Conservation (phyloP, 2,113 vertebrate species). For the Thalassoma bifasciatum region DNA sequence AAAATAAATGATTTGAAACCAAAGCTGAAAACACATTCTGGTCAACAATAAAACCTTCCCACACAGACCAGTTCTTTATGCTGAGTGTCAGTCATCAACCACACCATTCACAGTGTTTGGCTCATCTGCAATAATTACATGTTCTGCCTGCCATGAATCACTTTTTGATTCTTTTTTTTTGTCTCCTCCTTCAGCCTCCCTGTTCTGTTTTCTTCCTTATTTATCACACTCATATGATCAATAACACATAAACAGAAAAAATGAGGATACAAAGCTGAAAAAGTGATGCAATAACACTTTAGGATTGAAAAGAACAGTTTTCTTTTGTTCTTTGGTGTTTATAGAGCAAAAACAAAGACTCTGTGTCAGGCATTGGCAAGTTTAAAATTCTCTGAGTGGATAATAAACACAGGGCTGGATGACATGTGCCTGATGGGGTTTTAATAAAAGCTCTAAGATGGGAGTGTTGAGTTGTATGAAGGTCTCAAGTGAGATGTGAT, state of each 20-base stretch:
- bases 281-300: neutral
- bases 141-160: conserved; percentile 37
- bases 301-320: conserved; percentile 21
- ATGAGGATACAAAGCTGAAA: conserved; percentile 29
- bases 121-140: conserved; percentile 49
- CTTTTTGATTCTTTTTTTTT: conserved; percentile 25
- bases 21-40: conserved; percentile 19
- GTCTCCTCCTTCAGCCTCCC: neutral
- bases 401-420: conserved; percentile 54
- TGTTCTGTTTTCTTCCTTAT: conserved; percentile 8
- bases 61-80: conserved; percentile 16
- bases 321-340: conserved; percentile 18
- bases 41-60: conserved; percentile 8
- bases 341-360: conserved; percentile 51
- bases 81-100: conserved; percentile 22
- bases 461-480: conserved; percentile 49
- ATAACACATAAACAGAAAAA: conserved; percentile 32
- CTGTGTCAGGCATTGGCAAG: conserved; percentile 42
- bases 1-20: neutral
- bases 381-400: conserved; percentile 48
- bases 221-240: conserved; percentile 24
- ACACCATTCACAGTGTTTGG: conserved; percentile 39
- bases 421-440: conserved; percentile 58
- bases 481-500: conserved; percentile 28
- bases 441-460: conserved; percentile 56